These are phyloP conservation scores for Zelostemma sp. DNA, from an alignment of 1,140 invertebrate genomes.

Conservation along the genomic window DNA sequence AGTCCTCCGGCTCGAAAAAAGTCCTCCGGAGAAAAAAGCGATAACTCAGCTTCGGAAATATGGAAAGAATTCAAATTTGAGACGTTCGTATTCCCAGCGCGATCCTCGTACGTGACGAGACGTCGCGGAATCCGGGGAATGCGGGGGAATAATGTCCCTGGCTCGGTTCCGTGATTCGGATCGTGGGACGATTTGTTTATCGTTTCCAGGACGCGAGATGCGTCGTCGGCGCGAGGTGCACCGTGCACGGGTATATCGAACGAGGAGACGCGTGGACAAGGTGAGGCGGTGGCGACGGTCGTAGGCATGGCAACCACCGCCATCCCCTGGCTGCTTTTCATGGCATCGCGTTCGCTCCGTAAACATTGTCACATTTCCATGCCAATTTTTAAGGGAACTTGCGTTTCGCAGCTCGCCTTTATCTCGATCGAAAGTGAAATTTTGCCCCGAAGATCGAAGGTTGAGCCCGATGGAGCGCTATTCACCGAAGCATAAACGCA, in stretches of 20 bases:
- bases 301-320: slow-evolving; percentile 38
- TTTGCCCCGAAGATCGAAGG: too few species aligned
- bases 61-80: not conserved
- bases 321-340: slow-evolving; percentile 17
- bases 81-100: slow-evolving; percentile 6
- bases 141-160: not conserved
- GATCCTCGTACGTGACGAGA: slow-evolving; percentile 8
- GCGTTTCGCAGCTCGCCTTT: too few species aligned
- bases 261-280: slow-evolving; percentile 16
- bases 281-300: slow-evolving; percentile 9
- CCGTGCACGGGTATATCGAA: slow-evolving; percentile 27
- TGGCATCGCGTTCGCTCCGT: slow-evolving; percentile 9
- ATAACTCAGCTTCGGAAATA: not conserved
- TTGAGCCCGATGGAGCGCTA: too few species aligned
- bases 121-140: slow-evolving; percentile 4
- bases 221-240: slow-evolving; percentile 3
- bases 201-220: not conserved
- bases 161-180: slow-evolving; percentile 4
- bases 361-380: not conserved
- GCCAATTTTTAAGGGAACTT: not conserved
- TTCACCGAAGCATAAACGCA: too few species aligned
- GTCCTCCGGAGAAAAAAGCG: too few species aligned
- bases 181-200: not conserved
- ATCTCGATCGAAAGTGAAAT: too few species aligned
- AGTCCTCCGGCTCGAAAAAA: too few species aligned